Base-by-base conservation (phyloP, 1,140 invertebrate genomes). In the Cylas formicarius region DNA sequence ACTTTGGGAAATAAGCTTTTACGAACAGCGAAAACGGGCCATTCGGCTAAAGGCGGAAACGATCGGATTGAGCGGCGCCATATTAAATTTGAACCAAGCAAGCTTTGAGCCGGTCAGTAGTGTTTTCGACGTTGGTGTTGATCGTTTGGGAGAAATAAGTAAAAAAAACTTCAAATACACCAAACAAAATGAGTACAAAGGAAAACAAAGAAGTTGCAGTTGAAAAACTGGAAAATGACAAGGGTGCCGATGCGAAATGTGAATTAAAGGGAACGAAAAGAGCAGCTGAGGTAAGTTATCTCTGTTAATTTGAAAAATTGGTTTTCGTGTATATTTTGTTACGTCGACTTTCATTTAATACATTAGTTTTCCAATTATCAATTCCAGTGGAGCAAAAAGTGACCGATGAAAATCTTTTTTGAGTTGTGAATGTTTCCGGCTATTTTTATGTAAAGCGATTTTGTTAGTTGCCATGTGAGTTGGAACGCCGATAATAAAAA, bases 251-350 rank as follows among this genome's bases (percentile, higher is more conserved):
- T 66, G 75, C 77, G 27, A 86, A 87, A 73, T 81, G 80, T 66
- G 83, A 86, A 60, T 72, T 86, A 56, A 88, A 88, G 74, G 84
- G 84, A 67, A 84, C 81, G 65, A 88, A 89, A 73, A 81, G 86
- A 75, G 76, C 84, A 70, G 82, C 84, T 58, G 86, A 88, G 77
- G 85, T 88, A 71, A 83, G 82, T 80, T 46, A n/a, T n/a, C n/a
- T n/a, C n/a, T n/a, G n/a, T n/a, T n/a, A n/a, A n/a, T n/a, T n/a
- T n/a, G n/a, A n/a, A n/a, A n/a, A n/a, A n/a, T n/a, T n/a, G n/a
- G n/a, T n/a, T n/a, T n/a, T n/a, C n/a, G n/a, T n/a, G n/a, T n/a
- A n/a, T n/a, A n/a, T n/a, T n/a, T n/a, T n/a, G n/a, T n/a, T n/a
- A n/a, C n/a, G n/a, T n/a, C n/a, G n/a, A n/a, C n/a, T n/a, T n/a